Evolutionary conservation across 2,113 vertebrate genomes (phyloP).

Genomic region (Gavia stellata): DNA sequence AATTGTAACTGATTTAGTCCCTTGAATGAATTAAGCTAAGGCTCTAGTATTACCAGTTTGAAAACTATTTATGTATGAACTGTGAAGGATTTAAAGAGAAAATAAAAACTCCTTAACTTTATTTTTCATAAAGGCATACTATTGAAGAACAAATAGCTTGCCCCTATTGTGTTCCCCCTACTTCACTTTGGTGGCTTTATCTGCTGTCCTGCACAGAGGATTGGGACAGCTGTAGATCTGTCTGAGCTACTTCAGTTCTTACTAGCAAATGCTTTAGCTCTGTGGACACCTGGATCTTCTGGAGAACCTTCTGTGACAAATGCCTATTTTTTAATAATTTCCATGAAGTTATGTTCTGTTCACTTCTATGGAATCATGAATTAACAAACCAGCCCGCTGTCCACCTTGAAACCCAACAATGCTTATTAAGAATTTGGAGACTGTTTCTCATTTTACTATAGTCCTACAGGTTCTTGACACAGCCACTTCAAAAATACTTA

Average conservation of each 20-base stretch:
- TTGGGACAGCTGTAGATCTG: background rate
- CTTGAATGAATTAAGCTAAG: background rate
- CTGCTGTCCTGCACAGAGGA: background rate
- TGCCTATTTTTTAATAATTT: background rate
- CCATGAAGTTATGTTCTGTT: background rate
- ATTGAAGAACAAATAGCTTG: background rate
- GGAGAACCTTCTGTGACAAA: background rate
- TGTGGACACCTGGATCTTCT: background rate
- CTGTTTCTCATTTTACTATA: background rate
- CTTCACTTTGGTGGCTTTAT: background rate
- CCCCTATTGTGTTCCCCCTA: background rate
- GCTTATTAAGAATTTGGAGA: background rate
- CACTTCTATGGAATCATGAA: background rate
- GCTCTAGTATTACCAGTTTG: background rate
- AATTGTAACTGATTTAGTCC: background rate
- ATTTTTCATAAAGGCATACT: background rate
- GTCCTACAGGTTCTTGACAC: background rate
- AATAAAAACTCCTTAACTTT: background rate
- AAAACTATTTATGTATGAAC: background rate
- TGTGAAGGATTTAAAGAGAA: background rate
- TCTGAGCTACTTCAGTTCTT: background rate
- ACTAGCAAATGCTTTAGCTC: background rate
- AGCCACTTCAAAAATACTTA: background rate
- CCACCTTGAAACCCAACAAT: background rate
- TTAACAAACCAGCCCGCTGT: background rate